Evolutionary conservation across 2,113 vertebrate genomes (phyloP).

Genomic region (Procavia capensis): DNA sequence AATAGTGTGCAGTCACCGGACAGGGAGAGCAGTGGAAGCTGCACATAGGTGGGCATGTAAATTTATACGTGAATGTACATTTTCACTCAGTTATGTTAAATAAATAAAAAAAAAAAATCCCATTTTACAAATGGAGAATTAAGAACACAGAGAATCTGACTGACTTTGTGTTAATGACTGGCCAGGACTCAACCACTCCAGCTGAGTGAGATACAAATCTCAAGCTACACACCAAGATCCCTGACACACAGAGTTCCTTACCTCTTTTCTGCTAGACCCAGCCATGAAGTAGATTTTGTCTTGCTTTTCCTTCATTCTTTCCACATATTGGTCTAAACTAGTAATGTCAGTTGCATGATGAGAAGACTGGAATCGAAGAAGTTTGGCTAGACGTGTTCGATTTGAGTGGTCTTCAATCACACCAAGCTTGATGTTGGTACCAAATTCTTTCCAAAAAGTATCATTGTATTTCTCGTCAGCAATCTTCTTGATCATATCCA

Average conservation of each 20-base stretch:
- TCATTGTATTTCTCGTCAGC: constrained; percentile 98
- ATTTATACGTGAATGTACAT: too few relatives aligned
- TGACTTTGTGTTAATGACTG: neutral
- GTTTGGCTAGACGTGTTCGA: constrained; percentile 96
- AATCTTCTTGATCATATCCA: constrained; percentile 99
- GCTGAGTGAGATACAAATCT: neutral
- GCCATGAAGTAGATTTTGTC: constrained; percentile 99
- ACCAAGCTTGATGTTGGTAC: constrained; percentile 98
- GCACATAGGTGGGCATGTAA: too few relatives aligned
- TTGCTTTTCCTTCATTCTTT: constrained; percentile 99
- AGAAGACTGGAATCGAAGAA: constrained; percentile 98
- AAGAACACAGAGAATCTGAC: neutral
- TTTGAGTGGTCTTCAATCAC: constrained; percentile 99
- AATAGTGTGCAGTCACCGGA: too few relatives aligned
- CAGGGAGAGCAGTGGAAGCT: too few relatives aligned
- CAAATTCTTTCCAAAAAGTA: constrained; percentile 99
- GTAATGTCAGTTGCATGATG: constrained; percentile 90
- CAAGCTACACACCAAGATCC: neutral
- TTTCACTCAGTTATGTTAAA: too few relatives aligned
- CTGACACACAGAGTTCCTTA: constrained; percentile 47
- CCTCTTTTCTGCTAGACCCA: constrained; percentile 97
- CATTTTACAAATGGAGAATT: neutral
- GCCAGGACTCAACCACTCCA: neutral
- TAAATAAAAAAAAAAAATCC: too few relatives aligned
- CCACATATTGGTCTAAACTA: constrained; percentile 97